Evolutionary conservation across 2,888 invertebrate species (phyloP), one percentile per base, ranked within the genome.

Genomic region (Aproaerema taeniolella): DNA sequence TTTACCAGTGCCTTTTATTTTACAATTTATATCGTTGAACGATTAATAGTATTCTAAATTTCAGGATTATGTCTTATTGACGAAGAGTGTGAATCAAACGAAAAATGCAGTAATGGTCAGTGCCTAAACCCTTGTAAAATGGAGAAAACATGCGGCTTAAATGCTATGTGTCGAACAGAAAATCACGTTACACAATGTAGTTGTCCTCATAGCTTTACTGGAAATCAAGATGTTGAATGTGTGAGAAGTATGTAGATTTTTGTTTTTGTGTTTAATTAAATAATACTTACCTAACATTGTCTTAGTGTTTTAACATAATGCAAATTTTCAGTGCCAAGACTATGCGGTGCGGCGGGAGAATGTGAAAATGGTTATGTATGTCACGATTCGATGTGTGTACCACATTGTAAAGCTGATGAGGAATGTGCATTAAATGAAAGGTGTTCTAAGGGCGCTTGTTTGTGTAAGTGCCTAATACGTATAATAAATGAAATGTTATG

Each of bases 381-480:
- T 60, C 90, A 92, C 45, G 92, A 95, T 60, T 93, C 93, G 36
- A 92, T 95, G 76, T 97, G 97, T 64, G 82, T 94, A 44, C 94
- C 95, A 2, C 87, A 87, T 31, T 97, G 97, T 63, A 77, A 80
- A 24, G 83, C 75, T 10, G 96, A 97, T 68, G 92, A 92, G 55
- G 91, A 94, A 49, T 97, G 97, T 68, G 96, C 96, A 2, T 89
- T 93, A 43, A 97, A 97, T 66, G 97, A 97, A 77, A 94, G 95
- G 71, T 97, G 97, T 76, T 82, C 94, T 6, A 89, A 90, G 59
- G 93, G 92, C 50, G 92, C 91, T 58, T 97, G 96, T 68, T 90
- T 95, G 60, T 78, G 92, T 93, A 86, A 89, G 92, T 90, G 25
- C n/a, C n/a, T n/a, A n/a, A n/a, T n/a, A n/a, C n/a, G n/a, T n/a